A percentile compares a stretch with the other conserved stretches of the same genome.
These are phyloP conservation scores for Coilia nasus DNA, from an alignment of 2,797 vertebrate species.

Conservation along the genomic window DNA sequence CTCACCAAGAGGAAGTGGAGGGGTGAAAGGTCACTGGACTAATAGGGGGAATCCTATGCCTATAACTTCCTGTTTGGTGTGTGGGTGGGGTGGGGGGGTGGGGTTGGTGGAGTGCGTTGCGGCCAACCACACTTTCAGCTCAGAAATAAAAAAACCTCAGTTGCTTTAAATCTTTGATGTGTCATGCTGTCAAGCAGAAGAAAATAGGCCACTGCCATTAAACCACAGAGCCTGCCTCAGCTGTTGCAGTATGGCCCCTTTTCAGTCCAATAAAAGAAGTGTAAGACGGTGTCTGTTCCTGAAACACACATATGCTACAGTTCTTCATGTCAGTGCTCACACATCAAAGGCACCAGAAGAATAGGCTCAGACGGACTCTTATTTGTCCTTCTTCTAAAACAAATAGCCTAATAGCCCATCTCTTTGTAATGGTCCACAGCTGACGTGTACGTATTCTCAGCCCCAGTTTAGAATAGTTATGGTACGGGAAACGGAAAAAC, in stretches of 20 bases:
- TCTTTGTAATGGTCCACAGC: neutral
- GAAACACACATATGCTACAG: neutral
- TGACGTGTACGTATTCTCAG: neutral
- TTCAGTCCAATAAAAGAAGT: too few species aligned
- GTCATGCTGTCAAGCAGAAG: neutral
- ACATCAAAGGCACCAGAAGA: neutral
- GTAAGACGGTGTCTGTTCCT: neutral
- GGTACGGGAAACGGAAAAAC: too few species aligned
- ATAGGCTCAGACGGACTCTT: neutral
- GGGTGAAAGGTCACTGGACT: slow-evolving; percentile 28
- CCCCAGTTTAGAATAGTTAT: too few species aligned
- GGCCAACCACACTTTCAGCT: neutral
- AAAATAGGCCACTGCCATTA: neutral
- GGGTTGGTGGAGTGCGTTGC: neutral
- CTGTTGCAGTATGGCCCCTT: neutral
- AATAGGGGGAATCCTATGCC: slow-evolving; percentile 30
- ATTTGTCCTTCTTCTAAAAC: neutral
- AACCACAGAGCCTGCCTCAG: neutral
- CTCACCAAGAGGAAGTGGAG: slow-evolving; percentile 21
- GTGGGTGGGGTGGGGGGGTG: neutral
- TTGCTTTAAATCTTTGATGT: slow-evolving; percentile 7
- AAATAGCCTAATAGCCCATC: too few species aligned
- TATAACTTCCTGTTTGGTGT: slow-evolving; percentile 38
- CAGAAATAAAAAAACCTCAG: neutral
- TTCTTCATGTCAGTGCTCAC: neutral